phyloP scores from a whole-genome alignment of 1,140 invertebrate species.

The Mesaphorura yosii region DNA sequence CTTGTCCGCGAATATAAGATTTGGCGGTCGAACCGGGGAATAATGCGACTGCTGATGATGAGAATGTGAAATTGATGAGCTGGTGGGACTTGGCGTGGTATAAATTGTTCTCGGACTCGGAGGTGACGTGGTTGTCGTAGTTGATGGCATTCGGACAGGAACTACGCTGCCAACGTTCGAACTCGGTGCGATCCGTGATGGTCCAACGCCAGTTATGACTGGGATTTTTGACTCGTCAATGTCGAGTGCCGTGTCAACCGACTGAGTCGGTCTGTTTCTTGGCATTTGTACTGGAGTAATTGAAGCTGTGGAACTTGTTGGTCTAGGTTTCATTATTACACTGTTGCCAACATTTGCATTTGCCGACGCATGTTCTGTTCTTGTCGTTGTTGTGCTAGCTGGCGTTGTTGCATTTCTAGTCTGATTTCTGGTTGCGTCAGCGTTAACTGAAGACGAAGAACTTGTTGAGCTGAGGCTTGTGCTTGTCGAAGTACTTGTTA shows the following conservation, averaged over 20 bases:
- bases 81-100: slow-evolving; percentile 2
- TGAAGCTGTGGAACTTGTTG: slow-evolving; percentile 4
- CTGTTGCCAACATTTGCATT: neutral
- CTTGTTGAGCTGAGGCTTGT: slow-evolving; percentile 33
- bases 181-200: slow-evolving; percentile 7
- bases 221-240: slow-evolving; percentile 30
- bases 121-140: neutral
- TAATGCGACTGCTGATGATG: neutral
- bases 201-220: slow-evolving; percentile 29
- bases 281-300: neutral
- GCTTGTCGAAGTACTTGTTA: slow-evolving; percentile 24
- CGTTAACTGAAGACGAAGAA: no score
- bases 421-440: no score
- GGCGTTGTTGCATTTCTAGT: slow-evolving; percentile 24
- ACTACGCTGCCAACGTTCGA: slow-evolving; percentile 13
- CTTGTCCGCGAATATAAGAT: slow-evolving; percentile 31
- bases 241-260: slow-evolving; percentile 6
- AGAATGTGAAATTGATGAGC: slow-evolving; percentile 5
- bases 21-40: slow-evolving; percentile 11
- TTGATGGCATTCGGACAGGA: slow-evolving; percentile 6
- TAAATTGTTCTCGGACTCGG: neutral
- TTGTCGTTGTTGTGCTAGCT: slow-evolving; percentile 24
- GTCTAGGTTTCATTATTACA: neutral
- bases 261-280: neutral
- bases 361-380: neutral